Evolutionary conservation across 2,888 invertebrate genomes (phyloP), one percentile per base, ranked within the genome.

Genomic region (Lepeophtheirus nordmannii): DNA sequence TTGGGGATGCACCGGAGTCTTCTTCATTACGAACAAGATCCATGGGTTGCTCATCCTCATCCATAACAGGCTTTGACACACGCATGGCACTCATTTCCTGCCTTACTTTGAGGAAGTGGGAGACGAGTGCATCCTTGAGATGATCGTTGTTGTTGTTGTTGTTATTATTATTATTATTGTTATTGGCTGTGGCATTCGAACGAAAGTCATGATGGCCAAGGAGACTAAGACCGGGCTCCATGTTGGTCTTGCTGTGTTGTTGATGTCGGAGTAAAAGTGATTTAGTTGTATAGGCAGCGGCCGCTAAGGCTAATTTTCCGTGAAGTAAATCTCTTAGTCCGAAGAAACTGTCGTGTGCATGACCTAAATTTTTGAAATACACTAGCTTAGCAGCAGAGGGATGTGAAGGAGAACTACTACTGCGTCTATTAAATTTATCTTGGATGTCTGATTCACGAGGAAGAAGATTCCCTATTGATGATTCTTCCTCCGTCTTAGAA

Each of bases 251-350:
- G 53, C 53, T 46, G 30, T 30, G 30, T 30, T 30, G 53, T 46
- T 46, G 53, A n/a, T 46, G 53, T 46, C 53, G 14, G 53, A 46
- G 53, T 46, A 46, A 46, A 17, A 46, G 53, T 14, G 14, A 5
- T 17, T 46, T 46, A 53, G 63, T 53, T 5, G 53, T 53, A 22
- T 41, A 20, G 11, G 61, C 61, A 37, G 39, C 61, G 30, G 63
- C 63, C 30, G 63, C 63, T 30, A 63, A 56, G 20, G 63, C 63
- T 53, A 63, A 56, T 56, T 63, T 63, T 46, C 63, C 63, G 22
- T 63, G 63, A 23, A 63, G 20, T n/a, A 63, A 22, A n/a, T 63
- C 63, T 38, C 38, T 63, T 53, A 63, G 37, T 14, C 53, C 53
- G 17, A 46, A 46, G 53, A 46, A 46, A 8, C 53, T 46, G 17